phyloP scores from a whole-genome alignment of 92 coral and sea anemone species.

The Montipora capitata region DNA sequence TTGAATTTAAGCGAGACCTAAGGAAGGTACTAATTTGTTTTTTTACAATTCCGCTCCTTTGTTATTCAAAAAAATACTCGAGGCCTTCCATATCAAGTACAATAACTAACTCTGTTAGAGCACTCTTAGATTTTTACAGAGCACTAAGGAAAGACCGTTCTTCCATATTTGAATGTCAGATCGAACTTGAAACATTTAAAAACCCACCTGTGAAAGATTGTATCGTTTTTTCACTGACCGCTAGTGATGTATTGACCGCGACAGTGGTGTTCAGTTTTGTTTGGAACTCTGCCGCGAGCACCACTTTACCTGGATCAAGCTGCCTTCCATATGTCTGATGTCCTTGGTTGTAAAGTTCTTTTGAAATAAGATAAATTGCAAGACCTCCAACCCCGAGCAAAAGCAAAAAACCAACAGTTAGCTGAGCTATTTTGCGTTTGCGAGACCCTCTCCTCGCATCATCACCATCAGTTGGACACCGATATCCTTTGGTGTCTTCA shows the following conservation, averaged over 20 bases:
- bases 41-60: too few species aligned
- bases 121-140: too few species aligned
- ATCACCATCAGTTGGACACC: not conserved
- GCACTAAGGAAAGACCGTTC: too few species aligned
- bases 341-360: slow-evolving; percentile 6
- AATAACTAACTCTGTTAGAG: too few species aligned
- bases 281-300: not conserved
- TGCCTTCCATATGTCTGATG: not conserved
- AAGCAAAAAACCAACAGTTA: slow-evolving; percentile 13
- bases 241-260: not conserved
- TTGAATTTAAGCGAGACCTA: not conserved
- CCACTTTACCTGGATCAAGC: not conserved
- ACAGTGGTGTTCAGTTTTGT: not conserved
- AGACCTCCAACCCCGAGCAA: slow-evolving; percentile 23
- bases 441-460: not conserved
- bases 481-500: slow-evolving; percentile 9
- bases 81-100: too few species aligned
- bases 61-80: too few species aligned
- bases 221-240: not conserved
- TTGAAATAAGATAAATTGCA: slow-evolving; percentile 23
- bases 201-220: slow-evolving; percentile 9
- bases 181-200: not conserved
- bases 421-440: not conserved
- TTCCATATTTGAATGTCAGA: too few species aligned
- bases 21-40: too few species aligned